A percentile compares a stretch with the other conserved stretches of the same genome.
Evolutionary conservation across 2,888 invertebrate genomes (phyloP).

Genomic region (Pardosa pseudoannulata): DNA sequence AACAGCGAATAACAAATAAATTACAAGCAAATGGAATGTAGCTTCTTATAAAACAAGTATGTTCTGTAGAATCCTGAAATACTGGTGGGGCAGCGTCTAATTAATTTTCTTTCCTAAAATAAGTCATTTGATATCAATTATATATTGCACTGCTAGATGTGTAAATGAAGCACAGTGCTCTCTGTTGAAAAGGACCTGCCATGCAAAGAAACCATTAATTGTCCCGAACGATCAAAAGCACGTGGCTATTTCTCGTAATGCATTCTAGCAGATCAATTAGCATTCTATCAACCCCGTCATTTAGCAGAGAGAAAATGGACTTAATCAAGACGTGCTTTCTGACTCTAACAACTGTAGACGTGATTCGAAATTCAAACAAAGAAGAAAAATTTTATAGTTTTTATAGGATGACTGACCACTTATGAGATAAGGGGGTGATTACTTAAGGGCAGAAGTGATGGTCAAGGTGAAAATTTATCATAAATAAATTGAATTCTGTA

Average conservation of each 20-base stretch:
- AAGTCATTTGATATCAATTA: constrained; percentile 15
- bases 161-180: constrained; percentile 49
- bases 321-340: constrained; percentile 29
- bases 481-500: constrained; percentile 5
- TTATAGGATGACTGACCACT: constrained; percentile 22
- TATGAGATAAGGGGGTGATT: constrained; percentile 30
- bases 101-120: neutral
- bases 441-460: constrained; percentile 37
- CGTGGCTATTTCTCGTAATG: constrained; percentile 55
- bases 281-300: constrained; percentile 66
- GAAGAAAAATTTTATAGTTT: constrained; percentile 31
- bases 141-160: neutral
- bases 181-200: neutral
- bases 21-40: too few species aligned
- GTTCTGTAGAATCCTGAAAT: too few species aligned
- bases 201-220: constrained; percentile 43
- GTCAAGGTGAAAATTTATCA: constrained; percentile 23
- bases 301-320: constrained; percentile 23
- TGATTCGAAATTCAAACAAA: constrained; percentile 56
- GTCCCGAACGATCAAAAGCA: constrained; percentile 42
- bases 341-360: constrained; percentile 25
- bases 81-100: neutral
- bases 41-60: too few species aligned
- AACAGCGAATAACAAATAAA: too few species aligned
- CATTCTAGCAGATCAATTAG: constrained; percentile 60